Evolutionary conservation across 2,113 vertebrate species (phyloP).

Genomic region (Regulus satrapa): DNA sequence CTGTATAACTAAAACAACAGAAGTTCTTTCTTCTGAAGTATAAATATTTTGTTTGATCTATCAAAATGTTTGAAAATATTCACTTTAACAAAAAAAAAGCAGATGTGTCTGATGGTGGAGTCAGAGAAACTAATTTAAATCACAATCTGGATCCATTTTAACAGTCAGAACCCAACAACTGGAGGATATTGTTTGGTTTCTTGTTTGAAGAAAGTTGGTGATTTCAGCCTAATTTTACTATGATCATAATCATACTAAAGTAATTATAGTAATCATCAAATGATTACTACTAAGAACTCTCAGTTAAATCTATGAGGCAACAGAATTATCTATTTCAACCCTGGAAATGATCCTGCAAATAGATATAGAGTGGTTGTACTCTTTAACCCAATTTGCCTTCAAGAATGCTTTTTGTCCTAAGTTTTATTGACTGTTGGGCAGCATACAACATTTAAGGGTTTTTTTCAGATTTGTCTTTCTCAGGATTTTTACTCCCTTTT

Average conservation of each 20-base stretch:
- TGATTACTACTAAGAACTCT: neutral
- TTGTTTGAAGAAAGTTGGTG: neutral
- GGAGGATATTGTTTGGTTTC: neutral
- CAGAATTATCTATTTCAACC: neutral
- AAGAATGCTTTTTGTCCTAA: neutral
- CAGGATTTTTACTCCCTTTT: neutral
- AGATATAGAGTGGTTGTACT: neutral
- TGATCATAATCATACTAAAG: no score
- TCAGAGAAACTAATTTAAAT: neutral
- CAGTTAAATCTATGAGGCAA: neutral
- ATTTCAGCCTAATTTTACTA: neutral
- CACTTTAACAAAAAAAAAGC: neutral
- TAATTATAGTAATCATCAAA: neutral
- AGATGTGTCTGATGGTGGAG: neutral
- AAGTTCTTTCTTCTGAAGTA: neutral
- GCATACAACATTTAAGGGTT: neutral
- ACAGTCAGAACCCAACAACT: neutral
- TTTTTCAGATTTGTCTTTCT: neutral
- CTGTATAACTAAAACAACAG: neutral
- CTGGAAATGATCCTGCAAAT: neutral
- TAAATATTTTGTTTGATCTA: neutral
- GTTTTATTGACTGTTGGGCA: neutral
- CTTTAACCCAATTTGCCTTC: neutral
- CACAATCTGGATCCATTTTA: neutral
- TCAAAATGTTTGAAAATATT: neutral